Evolutionary conservation across 2,113 vertebrate species (phyloP).

Genomic region (Carlito syrichta): DNA sequence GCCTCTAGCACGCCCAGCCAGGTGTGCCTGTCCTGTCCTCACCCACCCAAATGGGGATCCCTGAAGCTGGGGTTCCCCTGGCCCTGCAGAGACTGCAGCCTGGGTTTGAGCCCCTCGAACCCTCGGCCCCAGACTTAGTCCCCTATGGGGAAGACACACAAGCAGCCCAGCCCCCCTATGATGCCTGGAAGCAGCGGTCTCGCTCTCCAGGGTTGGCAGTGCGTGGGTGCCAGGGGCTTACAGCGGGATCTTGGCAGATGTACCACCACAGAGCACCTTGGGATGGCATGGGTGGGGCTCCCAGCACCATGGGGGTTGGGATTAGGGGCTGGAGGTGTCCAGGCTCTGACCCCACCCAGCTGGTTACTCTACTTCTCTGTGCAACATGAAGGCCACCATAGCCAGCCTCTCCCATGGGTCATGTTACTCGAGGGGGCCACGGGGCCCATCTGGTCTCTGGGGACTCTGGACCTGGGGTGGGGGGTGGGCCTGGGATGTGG

Average conservation of each 20-base stretch:
- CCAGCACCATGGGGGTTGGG: accelerated
- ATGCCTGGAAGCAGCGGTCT: neutral
- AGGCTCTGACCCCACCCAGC: accelerated
- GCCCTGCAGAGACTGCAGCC: neutral
- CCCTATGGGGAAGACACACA: too few relatives aligned
- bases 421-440: neutral
- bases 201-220: neutral
- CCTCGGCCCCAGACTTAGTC: neutral
- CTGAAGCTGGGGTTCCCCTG: accelerated
- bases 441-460: neutral
- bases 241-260: neutral
- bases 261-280: neutral
- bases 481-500: neutral
- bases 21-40: too few relatives aligned
- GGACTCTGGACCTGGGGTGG: neutral
- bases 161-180: too few relatives aligned
- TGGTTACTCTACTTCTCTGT: neutral
- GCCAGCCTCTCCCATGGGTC: neutral
- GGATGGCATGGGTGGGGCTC: neutral
- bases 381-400: neutral
- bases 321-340: neutral
- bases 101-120: neutral
- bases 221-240: neutral
- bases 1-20: too few relatives aligned
- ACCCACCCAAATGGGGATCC: neutral